Conservation (phyloP, 2,888 invertebrate genomes). For the Onthophagus sagittarius region DNA sequence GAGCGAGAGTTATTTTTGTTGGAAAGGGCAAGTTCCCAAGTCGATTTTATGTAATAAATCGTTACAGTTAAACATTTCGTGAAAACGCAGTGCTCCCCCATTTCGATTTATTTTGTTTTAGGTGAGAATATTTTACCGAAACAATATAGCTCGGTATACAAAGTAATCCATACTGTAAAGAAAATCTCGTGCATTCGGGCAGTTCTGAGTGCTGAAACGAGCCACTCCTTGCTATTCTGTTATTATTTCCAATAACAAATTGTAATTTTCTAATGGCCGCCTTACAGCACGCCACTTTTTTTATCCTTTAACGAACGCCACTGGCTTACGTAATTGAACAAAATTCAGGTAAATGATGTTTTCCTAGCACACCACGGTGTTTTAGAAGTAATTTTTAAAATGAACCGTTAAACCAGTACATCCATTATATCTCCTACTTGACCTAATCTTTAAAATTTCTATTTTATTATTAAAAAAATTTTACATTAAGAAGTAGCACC, state of each 20-base stretch:
- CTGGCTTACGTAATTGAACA: neutral
- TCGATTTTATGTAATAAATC: neutral
- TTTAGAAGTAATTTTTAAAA: conserved; percentile 4
- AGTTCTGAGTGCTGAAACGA: neutral
- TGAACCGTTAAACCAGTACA: conserved; percentile 1
- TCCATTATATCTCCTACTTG: neutral
- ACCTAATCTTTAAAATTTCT: neutral
- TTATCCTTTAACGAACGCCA: neutral
- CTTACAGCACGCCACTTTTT: conserved; percentile 11
- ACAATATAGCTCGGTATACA: neutral
- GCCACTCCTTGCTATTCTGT: conserved; percentile 5
- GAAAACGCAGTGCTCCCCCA: neutral
- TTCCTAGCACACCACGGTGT: conserved; percentile 8
- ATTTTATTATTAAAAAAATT: neutral
- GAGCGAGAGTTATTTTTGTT: conserved; percentile 20
- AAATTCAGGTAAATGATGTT: conserved; percentile 12
- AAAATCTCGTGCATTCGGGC: neutral
- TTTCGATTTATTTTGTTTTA: neutral
- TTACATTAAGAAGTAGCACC: too few species aligned
- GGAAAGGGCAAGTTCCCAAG: neutral
- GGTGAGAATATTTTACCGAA: neutral
- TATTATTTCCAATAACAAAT: conserved; percentile 19
- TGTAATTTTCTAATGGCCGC: conserved; percentile 19
- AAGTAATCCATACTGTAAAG: neutral
- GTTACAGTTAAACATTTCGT: neutral